Conservation (phyloP, 1,140 invertebrate genomes). For the Marisa cornuarietis region DNA sequence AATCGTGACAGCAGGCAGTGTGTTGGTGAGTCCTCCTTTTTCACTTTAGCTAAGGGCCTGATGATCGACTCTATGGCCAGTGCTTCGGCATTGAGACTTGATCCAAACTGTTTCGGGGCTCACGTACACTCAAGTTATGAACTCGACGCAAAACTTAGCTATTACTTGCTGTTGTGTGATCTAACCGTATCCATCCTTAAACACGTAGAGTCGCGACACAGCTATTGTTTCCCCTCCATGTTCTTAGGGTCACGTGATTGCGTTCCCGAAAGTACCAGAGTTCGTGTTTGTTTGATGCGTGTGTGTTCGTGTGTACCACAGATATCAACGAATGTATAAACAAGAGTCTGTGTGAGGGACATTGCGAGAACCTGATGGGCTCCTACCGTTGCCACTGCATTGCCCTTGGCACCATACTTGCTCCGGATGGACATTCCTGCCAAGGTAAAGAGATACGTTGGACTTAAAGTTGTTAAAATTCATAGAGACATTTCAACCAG, state of each 20-base stretch:
- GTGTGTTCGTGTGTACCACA: constrained; percentile 40
- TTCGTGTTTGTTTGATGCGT: background rate
- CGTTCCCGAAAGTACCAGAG: no score
- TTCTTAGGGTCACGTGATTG: no score
- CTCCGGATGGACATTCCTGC: constrained; percentile 61
- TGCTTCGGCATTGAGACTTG: background rate
- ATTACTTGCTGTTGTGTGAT: no score
- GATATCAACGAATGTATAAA: constrained; percentile 75
- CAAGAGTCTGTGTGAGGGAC: constrained; percentile 67
- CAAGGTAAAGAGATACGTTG: constrained; percentile 50
- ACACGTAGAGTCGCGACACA: no score
- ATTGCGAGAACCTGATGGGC: constrained; percentile 47
- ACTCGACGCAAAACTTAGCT: background rate
- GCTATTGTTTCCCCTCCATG: no score
- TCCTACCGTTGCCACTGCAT: constrained; percentile 50
- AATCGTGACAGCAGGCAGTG: constrained; percentile 26
- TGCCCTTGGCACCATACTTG: constrained; percentile 34
- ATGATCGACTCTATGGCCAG: background rate
- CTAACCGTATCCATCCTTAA: background rate
- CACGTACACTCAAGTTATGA: background rate
- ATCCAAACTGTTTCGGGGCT: background rate
- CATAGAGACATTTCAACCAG: no score
- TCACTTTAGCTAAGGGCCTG: background rate
- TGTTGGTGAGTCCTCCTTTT: constrained; percentile 26
- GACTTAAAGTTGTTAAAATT: no score